A percentile compares a stretch with the other conserved stretches of the same genome.
These are phyloP conservation scores for Himantopus leucocephalus DNA, from an alignment of 2,113 vertebrate genomes.

Conservation along the genomic window DNA sequence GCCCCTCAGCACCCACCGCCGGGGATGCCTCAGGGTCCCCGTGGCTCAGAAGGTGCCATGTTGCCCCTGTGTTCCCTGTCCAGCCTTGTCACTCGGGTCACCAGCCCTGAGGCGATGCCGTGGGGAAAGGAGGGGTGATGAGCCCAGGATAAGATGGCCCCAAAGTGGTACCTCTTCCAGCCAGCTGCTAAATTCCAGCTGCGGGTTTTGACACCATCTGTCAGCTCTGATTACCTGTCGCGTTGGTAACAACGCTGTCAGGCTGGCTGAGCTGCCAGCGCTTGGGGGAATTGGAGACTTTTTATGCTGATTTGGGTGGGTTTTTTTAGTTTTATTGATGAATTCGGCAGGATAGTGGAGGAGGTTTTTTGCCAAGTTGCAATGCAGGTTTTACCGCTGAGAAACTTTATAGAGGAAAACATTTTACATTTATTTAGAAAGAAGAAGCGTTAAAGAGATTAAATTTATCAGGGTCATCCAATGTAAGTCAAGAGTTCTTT, in stretches of 20 bases:
- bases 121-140: neutral
- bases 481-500: conserved; percentile 58
- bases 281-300: neutral
- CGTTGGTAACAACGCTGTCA: neutral
- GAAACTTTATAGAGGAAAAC: conserved; percentile 6
- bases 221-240: neutral
- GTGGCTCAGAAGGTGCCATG: neutral
- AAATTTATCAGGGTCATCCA: conserved; percentile 8
- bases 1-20: fast-evolving
- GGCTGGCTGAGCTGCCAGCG: neutral
- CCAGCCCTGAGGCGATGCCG: fast-evolving
- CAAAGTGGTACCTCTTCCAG: neutral
- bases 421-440: neutral
- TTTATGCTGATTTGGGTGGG: neutral
- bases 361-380: neutral
- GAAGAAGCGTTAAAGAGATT: conserved; percentile 22
- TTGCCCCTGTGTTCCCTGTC: neutral
- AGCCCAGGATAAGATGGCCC: neutral
- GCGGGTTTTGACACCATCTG: conserved; percentile 4
- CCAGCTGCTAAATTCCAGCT: neutral
- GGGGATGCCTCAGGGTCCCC: neutral
- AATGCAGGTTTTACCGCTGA: neutral
- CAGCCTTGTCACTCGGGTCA: neutral
- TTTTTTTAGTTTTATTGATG: neutral
- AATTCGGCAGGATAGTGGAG: neutral